Evolutionary conservation across 2,797 vertebrate species (phyloP).

Genomic region (Paguma larvata): DNA sequence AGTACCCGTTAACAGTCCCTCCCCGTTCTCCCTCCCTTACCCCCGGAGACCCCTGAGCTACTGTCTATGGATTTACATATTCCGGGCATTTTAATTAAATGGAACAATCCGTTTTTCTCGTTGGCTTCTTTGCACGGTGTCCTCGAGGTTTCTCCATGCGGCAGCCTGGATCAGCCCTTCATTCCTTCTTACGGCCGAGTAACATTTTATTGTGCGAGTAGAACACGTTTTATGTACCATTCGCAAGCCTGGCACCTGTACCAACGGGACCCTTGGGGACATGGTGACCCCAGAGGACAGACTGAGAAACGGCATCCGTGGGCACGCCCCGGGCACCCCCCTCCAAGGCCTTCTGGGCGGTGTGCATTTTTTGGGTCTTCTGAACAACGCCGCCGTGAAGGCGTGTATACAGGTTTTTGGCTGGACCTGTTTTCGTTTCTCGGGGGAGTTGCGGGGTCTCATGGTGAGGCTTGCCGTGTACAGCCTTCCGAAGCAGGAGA

Average conservation of each 20-base stretch:
- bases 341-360: too few relatives aligned
- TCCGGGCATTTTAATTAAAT: background rate
- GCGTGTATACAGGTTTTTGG: background rate
- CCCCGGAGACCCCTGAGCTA: rapidly evolving
- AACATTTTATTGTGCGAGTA: background rate
- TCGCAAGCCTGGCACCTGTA: too few relatives aligned
- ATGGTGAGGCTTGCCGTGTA: too few relatives aligned
- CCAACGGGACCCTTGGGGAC: too few relatives aligned
- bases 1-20: background rate
- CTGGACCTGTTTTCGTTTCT: background rate
- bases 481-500: background rate
- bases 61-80: background rate
- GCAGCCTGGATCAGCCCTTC: background rate
- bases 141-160: background rate
- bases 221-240: background rate
- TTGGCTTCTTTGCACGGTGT: background rate
- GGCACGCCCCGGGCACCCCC: too few relatives aligned
- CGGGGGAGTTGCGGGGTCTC: background rate
- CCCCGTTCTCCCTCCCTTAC: too few relatives aligned
- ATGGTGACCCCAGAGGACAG: too few relatives aligned
- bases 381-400: background rate
- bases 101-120: background rate
- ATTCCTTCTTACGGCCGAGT: background rate
- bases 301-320: too few relatives aligned
- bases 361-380: background rate